These are phyloP conservation scores for Pissodes strobi DNA, from an alignment of 1,140 invertebrate genomes.

Conservation along the genomic window DNA sequence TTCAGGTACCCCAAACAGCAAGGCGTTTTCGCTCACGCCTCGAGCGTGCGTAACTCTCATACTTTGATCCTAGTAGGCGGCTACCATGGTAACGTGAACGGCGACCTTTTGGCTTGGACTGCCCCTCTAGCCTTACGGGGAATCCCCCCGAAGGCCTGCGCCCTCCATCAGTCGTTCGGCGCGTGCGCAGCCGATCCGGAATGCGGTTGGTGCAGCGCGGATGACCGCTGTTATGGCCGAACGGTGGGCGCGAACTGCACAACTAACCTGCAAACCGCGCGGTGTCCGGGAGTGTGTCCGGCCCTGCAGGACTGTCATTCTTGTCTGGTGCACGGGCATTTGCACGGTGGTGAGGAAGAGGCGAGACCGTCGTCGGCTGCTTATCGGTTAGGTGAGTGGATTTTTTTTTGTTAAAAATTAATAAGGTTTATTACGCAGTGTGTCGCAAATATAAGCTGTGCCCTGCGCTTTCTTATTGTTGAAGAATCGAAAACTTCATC, in stretches of 20 bases:
- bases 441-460: no score
- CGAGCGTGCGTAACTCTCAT: constrained; percentile 75
- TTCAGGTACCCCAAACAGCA: constrained; percentile 76
- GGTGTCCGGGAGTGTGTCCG: constrained; percentile 87
- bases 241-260: constrained; percentile 81
- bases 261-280: constrained; percentile 83
- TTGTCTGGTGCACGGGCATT: constrained; percentile 76
- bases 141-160: constrained; percentile 72
- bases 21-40: constrained; percentile 86
- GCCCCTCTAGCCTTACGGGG: constrained; percentile 71
- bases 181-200: constrained; percentile 87
- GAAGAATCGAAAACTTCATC: no score
- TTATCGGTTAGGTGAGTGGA: constrained; percentile 66
- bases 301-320: constrained; percentile 85
- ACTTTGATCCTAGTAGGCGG: constrained; percentile 86
- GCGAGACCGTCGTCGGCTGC: constrained; percentile 66
- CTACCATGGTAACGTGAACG: constrained; percentile 89
- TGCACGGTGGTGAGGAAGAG: constrained; percentile 39
- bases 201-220: constrained; percentile 88
- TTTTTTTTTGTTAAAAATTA: no score
- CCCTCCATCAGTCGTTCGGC: constrained; percentile 70
- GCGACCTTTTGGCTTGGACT: constrained; percentile 76
- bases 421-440: no score
- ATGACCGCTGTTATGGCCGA: constrained; percentile 78
- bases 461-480: no score